These are phyloP conservation scores for Formica aserva DNA, from an alignment of 2,888 invertebrate species.

Conservation along the genomic window DNA sequence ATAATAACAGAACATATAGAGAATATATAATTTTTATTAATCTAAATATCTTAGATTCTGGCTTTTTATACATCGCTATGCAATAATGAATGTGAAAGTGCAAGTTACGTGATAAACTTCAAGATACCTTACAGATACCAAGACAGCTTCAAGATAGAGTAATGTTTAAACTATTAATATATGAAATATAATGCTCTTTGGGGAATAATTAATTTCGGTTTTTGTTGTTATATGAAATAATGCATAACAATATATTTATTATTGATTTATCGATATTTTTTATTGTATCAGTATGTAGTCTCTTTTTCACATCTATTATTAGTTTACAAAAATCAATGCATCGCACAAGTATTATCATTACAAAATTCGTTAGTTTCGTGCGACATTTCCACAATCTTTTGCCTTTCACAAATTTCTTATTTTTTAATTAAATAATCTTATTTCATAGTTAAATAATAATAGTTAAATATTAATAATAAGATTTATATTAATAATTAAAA, in stretches of 20 bases:
- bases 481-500: background rate
- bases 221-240: background rate
- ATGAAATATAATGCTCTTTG: background rate
- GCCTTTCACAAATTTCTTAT: background rate
- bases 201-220: background rate
- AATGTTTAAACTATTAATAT: background rate
- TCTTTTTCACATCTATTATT: background rate
- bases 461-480: no score
- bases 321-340: background rate
- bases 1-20: constrained; percentile 3
- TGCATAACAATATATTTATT: background rate
- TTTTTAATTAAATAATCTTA: background rate
- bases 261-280: background rate
- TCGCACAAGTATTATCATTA: background rate
- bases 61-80: constrained; percentile 1
- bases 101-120: background rate
- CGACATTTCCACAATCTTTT: background rate
- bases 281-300: background rate
- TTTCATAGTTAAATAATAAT: background rate
- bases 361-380: background rate
- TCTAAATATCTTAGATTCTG: background rate
- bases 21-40: constrained; percentile 21
- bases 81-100: constrained; percentile 28
- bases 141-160: no score
- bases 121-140: no score